These are phyloP conservation scores for Sminthurides aquaticus DNA, from an alignment of 2,888 invertebrate genomes.

Conservation along the genomic window DNA sequence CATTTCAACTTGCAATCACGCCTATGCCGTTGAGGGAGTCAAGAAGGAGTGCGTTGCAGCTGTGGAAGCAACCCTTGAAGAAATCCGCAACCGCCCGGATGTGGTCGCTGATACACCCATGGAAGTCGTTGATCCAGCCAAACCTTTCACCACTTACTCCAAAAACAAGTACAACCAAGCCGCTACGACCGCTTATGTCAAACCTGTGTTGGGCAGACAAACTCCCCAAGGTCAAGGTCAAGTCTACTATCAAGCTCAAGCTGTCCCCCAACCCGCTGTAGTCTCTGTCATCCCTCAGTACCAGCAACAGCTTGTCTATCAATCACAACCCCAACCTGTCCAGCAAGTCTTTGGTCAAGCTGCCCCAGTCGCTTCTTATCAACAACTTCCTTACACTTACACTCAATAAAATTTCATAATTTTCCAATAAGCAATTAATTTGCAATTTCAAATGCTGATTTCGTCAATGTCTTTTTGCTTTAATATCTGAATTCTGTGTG, in stretches of 20 bases:
- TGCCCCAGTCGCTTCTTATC: not conserved
- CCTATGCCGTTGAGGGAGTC: slow-evolving; percentile 21
- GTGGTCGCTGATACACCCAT: too few species aligned
- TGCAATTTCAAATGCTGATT: too few species aligned
- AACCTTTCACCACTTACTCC: too few species aligned
- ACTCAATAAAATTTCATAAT: too few species aligned
- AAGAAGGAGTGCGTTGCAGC: slow-evolving; percentile 20
- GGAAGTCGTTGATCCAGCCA: too few species aligned
- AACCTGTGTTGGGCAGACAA: too few species aligned
- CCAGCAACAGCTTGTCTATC: slow-evolving; percentile 14
- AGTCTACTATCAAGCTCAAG: slow-evolving; percentile 6
- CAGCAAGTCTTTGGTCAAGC: not conserved
- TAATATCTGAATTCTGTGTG: too few species aligned
- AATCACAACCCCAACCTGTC: not conserved
- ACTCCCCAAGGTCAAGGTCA: not conserved
- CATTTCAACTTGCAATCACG: slow-evolving; percentile 31
- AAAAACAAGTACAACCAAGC: not conserved
- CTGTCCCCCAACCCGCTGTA: not conserved
- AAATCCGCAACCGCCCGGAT: slow-evolving; percentile 8
- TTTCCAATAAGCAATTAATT: too few species aligned
- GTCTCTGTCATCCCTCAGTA: not conserved
- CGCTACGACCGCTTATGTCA: too few species aligned
- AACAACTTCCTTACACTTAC: not conserved
- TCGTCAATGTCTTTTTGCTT: too few species aligned
- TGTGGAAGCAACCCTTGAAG: slow-evolving; percentile 8